Evolutionary conservation across 92 coral and sea anemone species (phyloP), one percentile per base, ranked within the genome.

Genomic region (Plumapathes pennacea): DNA sequence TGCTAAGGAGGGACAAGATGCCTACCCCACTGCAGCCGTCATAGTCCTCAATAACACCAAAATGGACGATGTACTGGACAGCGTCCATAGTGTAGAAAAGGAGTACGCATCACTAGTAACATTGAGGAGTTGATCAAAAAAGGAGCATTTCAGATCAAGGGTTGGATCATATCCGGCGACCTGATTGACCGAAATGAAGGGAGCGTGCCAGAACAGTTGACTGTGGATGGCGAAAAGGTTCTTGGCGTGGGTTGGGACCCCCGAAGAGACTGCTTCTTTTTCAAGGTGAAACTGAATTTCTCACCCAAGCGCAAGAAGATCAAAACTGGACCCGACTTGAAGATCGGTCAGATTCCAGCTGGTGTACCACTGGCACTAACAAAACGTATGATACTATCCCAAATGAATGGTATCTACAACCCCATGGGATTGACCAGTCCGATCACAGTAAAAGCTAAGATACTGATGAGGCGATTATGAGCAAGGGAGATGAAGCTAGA

Each of bases 341-440:
- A 38, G 37, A 32, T 18, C 44, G 37, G 14, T 32, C 43, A 63
- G 11, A 51, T 60, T 19, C 60, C 55, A 10, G 7, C 49, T 2
- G 37, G 4, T 20, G 25, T 60, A 26, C 83, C 78, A 10, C 36
- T 46, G 10, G 19, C 25, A 36, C 74, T 81, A 17, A 73, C 88
- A 17, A 81, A 81, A 62, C 38, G 88, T 30, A 68, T 76, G 38
- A 44, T 81, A 5, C 67, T 81, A 10, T 76, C 88, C 30, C 78
- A 81, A 54, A 63, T 82, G 29, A 82, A 82, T 58, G 54, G 84
- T 25, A 65, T 82, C 11, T 82, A 76, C 26, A 79, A 81, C 60
- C 88, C 88, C 8, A 50, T 81, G 5, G 84, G 84, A 38, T 39
- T 75, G n/a, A 79, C 89, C 5, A 75, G 68, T 24, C 83, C 82